These are phyloP conservation scores for Rutilus rutilus DNA, from an alignment of 2,113 vertebrate species.

Conservation along the genomic window DNA sequence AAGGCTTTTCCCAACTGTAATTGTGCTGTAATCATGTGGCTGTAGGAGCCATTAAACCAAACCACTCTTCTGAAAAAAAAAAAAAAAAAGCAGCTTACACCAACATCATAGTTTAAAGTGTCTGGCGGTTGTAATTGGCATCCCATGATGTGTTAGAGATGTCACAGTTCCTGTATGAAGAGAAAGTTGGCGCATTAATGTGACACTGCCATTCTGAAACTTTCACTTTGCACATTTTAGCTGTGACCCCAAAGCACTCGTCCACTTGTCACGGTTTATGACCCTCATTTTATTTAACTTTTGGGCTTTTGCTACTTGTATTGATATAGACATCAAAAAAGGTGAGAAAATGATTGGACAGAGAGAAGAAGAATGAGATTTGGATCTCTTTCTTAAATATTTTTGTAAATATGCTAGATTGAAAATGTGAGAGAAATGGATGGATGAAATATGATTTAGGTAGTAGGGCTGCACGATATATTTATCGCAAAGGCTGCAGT, in stretches of 20 bases:
- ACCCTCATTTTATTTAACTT: background rate
- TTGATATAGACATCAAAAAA: background rate
- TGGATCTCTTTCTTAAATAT: too few relatives aligned
- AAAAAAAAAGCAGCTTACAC: background rate
- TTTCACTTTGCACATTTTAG: background rate
- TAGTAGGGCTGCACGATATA: background rate
- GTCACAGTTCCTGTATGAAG: background rate
- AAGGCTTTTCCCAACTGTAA: constrained; percentile 24
- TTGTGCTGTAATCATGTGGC: constrained; percentile 31
- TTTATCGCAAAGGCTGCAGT: background rate
- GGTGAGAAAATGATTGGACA: background rate
- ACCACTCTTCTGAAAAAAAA: background rate
- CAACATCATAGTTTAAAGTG: constrained; percentile 27
- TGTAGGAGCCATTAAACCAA: constrained; percentile 16
- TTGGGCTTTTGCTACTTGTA: background rate
- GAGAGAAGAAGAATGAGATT: background rate
- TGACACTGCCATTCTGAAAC: background rate
- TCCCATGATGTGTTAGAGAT: constrained; percentile 20
- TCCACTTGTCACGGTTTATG: background rate
- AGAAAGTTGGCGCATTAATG: background rate
- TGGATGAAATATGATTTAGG: background rate
- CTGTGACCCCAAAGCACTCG: background rate
- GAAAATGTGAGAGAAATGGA: background rate
- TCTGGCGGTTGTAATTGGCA: constrained; percentile 23
- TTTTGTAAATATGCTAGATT: background rate